phyloP scores from a whole-genome alignment of 2,888 invertebrate genomes.

The Epiblema foenella region DNA sequence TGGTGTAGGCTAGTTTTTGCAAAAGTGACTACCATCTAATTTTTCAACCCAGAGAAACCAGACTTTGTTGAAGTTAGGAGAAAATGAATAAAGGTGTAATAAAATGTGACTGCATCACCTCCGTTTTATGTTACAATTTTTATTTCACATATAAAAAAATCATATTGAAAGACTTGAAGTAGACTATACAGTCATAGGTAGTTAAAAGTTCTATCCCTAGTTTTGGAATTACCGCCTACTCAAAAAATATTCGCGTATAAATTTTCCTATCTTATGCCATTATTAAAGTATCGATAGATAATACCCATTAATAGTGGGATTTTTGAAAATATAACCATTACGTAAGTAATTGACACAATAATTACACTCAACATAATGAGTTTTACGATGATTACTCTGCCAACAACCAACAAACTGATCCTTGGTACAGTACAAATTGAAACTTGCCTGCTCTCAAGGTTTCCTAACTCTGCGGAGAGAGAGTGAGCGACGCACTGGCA shows the following conservation, averaged over 20 bases:
- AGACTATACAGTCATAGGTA: too few relatives aligned
- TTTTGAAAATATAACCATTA: conserved; percentile 32
- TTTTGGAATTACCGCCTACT: too few relatives aligned
- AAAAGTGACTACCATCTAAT: too few relatives aligned
- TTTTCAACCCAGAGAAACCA: too few relatives aligned
- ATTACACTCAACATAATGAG: conserved; percentile 36
- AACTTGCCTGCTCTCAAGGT: conserved; percentile 61
- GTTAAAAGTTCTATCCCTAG: too few relatives aligned
- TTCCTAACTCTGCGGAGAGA: conserved; percentile 66
- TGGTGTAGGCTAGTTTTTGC: too few relatives aligned
- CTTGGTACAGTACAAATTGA: conserved; percentile 39
- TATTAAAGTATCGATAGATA: conserved; percentile 2
- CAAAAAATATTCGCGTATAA: neutral
- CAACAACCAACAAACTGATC: conserved; percentile 42
- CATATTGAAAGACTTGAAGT: too few relatives aligned
- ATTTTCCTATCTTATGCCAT: neutral
- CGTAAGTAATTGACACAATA: conserved; percentile 37
- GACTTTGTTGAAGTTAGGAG: too few relatives aligned
- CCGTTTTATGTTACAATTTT: too few relatives aligned
- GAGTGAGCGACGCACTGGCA: conserved; percentile 69
- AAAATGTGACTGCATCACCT: too few relatives aligned
- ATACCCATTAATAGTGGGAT: conserved; percentile 23
- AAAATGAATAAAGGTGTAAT: too few relatives aligned
- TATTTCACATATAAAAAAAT: too few relatives aligned
- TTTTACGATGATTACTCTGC: conserved; percentile 40